A percentile compares a stretch with the other conserved stretches of the same genome.
phyloP scores from a whole-genome alignment of 2,888 invertebrate species.

The Melipona beecheii region DNA sequence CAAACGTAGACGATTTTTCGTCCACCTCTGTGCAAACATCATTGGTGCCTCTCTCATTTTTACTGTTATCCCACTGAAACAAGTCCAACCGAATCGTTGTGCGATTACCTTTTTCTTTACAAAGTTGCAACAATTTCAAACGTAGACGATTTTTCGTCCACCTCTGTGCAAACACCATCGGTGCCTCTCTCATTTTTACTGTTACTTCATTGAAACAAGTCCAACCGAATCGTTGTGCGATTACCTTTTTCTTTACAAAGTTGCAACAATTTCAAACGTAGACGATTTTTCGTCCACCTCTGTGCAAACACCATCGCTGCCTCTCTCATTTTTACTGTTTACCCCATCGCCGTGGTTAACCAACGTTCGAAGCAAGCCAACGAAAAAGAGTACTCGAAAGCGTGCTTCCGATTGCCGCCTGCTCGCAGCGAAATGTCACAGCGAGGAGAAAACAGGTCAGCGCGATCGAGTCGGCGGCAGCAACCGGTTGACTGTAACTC shows the following conservation, averaged over 20 bases:
- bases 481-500: slow-evolving; percentile 20
- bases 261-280: no score
- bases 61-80: background rate
- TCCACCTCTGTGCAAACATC: background rate
- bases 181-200: background rate
- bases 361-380: background rate
- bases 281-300: background rate
- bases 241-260: no score
- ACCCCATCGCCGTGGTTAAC: background rate
- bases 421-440: slow-evolving; percentile 27
- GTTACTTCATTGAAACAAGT: no score
- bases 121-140: no score
- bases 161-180: background rate
- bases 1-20: no score
- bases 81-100: no score
- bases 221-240: no score
- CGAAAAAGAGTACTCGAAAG: background rate
- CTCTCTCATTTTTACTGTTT: background rate
- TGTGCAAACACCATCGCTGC: background rate
- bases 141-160: no score
- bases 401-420: slow-evolving; percentile 11
- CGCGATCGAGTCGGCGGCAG: background rate
- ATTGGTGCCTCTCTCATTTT: background rate
- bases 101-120: no score
- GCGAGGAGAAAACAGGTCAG: slow-evolving; percentile 34